Evolutionary conservation across 2,797 vertebrate species (phyloP).

Genomic region (Hypotaenidia philippensis): DNA sequence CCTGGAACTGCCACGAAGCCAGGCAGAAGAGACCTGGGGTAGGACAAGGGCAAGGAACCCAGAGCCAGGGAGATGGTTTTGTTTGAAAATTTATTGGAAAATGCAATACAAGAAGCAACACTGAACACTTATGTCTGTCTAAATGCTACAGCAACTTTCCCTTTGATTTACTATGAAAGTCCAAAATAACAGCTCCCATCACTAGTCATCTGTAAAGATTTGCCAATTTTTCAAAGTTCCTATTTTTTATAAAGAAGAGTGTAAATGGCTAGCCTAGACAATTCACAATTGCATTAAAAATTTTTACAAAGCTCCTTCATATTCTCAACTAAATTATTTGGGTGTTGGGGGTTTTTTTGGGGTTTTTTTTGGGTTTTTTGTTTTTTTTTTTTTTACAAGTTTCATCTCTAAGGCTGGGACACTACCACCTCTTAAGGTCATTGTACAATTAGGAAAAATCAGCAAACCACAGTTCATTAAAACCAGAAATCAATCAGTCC

Average conservation of each 20-base stretch:
- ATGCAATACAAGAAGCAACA: slow-evolving; percentile 83
- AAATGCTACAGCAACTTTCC: slow-evolving; percentile 72
- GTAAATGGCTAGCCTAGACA: slow-evolving; percentile 78
- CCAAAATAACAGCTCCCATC: slow-evolving; percentile 62
- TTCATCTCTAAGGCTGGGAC: slow-evolving; percentile 63
- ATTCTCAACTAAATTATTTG: slow-evolving; percentile 67
- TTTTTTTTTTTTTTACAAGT: background rate
- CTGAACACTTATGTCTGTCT: slow-evolving; percentile 71
- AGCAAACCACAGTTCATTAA: slow-evolving; percentile 58
- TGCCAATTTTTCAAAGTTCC: slow-evolving; percentile 58
- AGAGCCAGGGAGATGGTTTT: background rate
- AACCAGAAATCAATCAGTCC: slow-evolving; percentile 4
- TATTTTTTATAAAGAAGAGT: slow-evolving; percentile 70
- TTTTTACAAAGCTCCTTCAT: slow-evolving; percentile 83
- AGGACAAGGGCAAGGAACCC: background rate
- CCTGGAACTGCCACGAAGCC: background rate
- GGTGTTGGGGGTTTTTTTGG: no score
- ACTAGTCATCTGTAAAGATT: slow-evolving; percentile 65
- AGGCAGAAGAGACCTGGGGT: background rate
- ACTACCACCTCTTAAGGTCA: slow-evolving; percentile 26
- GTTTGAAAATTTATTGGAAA: slow-evolving; percentile 84
- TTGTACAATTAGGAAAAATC: slow-evolving; percentile 49
- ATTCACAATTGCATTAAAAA: slow-evolving; percentile 72
- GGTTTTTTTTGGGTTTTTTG: background rate
- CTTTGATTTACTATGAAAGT: slow-evolving; percentile 73